phyloP scores from a whole-genome alignment of 2,113 vertebrate genomes.

The Crotophaga sulcirostris region DNA sequence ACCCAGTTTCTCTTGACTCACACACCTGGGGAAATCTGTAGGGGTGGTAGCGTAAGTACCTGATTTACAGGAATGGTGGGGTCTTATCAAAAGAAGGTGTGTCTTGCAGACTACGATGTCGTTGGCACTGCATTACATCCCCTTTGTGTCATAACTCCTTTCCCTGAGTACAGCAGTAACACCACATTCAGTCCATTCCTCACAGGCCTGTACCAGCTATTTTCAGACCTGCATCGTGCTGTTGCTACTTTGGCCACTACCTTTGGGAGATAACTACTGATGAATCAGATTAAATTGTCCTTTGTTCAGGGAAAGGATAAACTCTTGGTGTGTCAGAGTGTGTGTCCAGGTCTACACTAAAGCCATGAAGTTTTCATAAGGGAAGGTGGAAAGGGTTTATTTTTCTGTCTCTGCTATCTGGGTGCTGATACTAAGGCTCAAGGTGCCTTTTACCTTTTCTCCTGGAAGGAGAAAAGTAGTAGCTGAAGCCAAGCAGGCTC shows the following conservation, averaged over 20 bases:
- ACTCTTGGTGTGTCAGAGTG: not conserved
- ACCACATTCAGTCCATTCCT: rapidly evolving
- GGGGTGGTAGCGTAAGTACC: not conserved
- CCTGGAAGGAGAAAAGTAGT: not conserved
- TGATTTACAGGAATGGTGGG: not conserved
- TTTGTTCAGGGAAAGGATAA: not conserved
- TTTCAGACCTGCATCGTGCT: not conserved
- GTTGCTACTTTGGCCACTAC: not conserved
- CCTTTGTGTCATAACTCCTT: not conserved
- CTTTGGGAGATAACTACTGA: not conserved
- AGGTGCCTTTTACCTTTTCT: not conserved
- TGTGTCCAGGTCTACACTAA: not conserved
- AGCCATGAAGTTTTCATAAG: not conserved
- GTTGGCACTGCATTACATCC: not conserved
- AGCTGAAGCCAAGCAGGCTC: not conserved
- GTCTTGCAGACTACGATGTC: rapidly evolving
- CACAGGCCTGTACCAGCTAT: not conserved
- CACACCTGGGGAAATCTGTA: not conserved
- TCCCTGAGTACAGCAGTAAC: not conserved
- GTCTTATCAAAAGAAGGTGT: not conserved
- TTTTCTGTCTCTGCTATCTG: not conserved
- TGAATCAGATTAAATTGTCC: not conserved
- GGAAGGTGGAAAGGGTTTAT: not conserved
- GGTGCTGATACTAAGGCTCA: not conserved
- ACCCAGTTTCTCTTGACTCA: not conserved